These are phyloP conservation scores for Lordiphosa mommai DNA, from an alignment of 1,140 invertebrate species.

Conservation along the genomic window DNA sequence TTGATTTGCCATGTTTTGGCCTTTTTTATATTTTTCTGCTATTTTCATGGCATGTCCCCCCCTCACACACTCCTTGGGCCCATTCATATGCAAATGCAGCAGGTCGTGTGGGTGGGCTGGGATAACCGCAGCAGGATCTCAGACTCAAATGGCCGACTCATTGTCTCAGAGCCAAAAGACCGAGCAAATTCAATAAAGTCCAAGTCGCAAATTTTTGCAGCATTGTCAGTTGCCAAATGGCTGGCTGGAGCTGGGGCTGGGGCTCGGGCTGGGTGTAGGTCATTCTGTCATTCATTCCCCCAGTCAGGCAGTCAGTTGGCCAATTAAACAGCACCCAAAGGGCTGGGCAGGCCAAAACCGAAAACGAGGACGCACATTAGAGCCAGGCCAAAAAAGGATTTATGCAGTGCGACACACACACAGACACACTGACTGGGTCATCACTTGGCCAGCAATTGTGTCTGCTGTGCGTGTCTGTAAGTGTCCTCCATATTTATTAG, in stretches of 20 bases:
- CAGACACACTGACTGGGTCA: slow-evolving; percentile 3
- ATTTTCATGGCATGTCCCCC: slow-evolving; percentile 15
- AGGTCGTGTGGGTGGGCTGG: background rate
- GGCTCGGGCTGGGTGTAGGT: background rate
- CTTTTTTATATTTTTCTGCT: background rate
- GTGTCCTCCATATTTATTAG: slow-evolving; percentile 11
- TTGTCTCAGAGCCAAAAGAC: slow-evolving; percentile 6
- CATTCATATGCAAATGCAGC: slow-evolving; percentile 9
- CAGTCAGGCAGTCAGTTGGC: slow-evolving; percentile 3
- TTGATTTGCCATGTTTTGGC: slow-evolving; percentile 1
- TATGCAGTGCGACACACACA: slow-evolving; percentile 10
- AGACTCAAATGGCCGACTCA: background rate
- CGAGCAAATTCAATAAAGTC: slow-evolving; percentile 11
- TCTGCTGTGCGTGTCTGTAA: slow-evolving; percentile 8
- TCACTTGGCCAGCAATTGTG: slow-evolving; percentile 8
- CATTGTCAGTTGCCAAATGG: slow-evolving; percentile 9
- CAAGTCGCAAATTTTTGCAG: slow-evolving; percentile 12
- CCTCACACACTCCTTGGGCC: background rate
- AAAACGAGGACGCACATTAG: slow-evolving; percentile 12
- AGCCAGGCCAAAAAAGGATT: slow-evolving; percentile 10
- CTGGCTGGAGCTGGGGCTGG: background rate
- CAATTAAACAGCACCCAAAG: slow-evolving; percentile 6
- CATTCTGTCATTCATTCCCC: no score
- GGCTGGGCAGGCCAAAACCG: background rate
- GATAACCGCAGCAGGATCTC: slow-evolving; percentile 1